Percentiles rank a stretch among this genome's conserved stretches.
Evolutionary conservation across 2,888 invertebrate species (phyloP).

Genomic region (Drosophila neutralis): DNA sequence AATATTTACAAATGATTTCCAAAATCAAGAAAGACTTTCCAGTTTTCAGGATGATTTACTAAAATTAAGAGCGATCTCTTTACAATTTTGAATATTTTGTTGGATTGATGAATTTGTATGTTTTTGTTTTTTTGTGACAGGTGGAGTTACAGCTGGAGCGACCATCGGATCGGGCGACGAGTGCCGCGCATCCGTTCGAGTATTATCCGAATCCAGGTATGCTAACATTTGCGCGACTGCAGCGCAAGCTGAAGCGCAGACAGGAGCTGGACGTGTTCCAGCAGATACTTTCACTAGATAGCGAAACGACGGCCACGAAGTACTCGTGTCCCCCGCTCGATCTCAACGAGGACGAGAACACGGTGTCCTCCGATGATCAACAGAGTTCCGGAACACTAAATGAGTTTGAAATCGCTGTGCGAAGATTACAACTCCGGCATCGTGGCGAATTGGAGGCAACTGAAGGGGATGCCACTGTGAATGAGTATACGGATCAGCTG

Average conservation of each 20-base stretch:
- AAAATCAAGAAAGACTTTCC: too few relatives aligned
- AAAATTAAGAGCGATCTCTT: too few relatives aligned
- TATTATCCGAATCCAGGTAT: conserved; percentile 90
- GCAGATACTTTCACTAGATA: conserved; percentile 86
- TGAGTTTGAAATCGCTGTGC: conserved; percentile 76
- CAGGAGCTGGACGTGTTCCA: conserved; percentile 86
- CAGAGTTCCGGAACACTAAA: conserved; percentile 77
- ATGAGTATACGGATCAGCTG: conserved; percentile 61
- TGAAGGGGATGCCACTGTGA: conserved; percentile 64
- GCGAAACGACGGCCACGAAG: conserved; percentile 82
- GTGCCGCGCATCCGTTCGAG: conserved; percentile 93
- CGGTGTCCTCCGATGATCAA: conserved; percentile 74
- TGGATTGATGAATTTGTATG: not conserved
- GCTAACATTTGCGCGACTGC: conserved; percentile 90
- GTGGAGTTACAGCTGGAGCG: conserved; percentile 93
- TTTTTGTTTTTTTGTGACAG: conserved; percentile 71
- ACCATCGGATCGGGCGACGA: conserved; percentile 92
- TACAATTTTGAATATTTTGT: not conserved
- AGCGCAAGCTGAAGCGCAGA: conserved; percentile 87
- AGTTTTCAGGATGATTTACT: too few relatives aligned
- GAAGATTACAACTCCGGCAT: conserved; percentile 63
- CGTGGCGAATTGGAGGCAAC: conserved; percentile 74
- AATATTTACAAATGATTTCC: too few relatives aligned
- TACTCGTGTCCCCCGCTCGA: conserved; percentile 75
- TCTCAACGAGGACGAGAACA: conserved; percentile 72